Evolutionary conservation across 2,797 vertebrate species (phyloP).

Genomic region (Amniataba percoides): DNA sequence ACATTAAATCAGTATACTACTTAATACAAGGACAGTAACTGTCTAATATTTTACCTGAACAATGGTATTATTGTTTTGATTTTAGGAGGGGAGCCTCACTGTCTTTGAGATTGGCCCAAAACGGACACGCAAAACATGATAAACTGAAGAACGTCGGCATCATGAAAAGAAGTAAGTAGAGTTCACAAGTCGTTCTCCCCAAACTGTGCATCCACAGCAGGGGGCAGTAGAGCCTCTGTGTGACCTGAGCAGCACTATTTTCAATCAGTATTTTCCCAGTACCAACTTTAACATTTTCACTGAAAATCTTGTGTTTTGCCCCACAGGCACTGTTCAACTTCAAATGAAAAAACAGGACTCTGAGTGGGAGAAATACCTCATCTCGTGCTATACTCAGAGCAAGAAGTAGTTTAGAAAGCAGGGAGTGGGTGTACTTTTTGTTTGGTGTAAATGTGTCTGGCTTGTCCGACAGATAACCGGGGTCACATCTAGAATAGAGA

Average conservation of each 20-base stretch:
- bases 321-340: conserved; percentile 59
- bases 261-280: not conserved
- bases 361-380: conserved; percentile 80
- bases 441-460: not conserved
- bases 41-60: not conserved
- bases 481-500: conserved; percentile 1
- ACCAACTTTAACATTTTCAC: not conserved
- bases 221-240: conserved; percentile 22
- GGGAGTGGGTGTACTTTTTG: not conserved
- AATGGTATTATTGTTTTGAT: not conserved
- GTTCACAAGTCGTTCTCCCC: not conserved
- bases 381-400: conserved; percentile 70
- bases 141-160: conserved; percentile 55
- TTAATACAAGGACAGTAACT: not conserved
- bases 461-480: not conserved
- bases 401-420: conserved; percentile 43
- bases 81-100: conserved; percentile 83
- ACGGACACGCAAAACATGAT: conserved; percentile 79
- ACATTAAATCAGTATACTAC: no score
- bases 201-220: conserved; percentile 18
- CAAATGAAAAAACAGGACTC: conserved; percentile 52
- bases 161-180: conserved; percentile 70
- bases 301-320: conserved; percentile 10
- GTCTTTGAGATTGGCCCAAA: conserved; percentile 83
- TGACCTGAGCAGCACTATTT: not conserved